Conservation (phyloP, 2,797 vertebrate species). For the Hozukius guyotensis region DNA sequence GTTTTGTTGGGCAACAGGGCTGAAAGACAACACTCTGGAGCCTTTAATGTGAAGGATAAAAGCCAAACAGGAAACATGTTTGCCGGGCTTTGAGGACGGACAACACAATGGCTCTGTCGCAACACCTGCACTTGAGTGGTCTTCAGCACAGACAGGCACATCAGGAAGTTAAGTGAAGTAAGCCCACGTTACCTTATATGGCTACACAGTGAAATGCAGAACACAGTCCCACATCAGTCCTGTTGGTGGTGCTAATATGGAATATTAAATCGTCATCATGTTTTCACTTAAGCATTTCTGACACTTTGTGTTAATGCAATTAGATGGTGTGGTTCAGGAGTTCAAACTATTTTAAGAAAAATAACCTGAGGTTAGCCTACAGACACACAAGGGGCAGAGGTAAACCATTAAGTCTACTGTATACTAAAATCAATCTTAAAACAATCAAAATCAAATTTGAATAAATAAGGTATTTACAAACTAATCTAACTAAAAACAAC, state of each 20-base stretch:
- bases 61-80: neutral
- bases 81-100: neutral
- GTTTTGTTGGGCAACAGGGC: neutral
- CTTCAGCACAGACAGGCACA: neutral
- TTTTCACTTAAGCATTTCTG: neutral
- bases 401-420: neutral
- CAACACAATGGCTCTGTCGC: neutral
- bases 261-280: neutral
- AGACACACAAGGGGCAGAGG: neutral
- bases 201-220: neutral
- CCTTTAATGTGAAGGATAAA: neutral
- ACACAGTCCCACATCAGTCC: neutral
- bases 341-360: neutral
- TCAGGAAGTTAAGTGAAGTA: too few species aligned
- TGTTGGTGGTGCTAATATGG: neutral
- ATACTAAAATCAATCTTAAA: neutral
- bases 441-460: too few species aligned
- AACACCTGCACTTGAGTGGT: neutral
- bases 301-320: neutral
- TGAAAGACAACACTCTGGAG: neutral
- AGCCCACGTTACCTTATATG: too few species aligned
- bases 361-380: neutral
- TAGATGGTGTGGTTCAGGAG: neutral
- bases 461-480: neutral
- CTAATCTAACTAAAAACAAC: neutral